A percentile compares a stretch with the other conserved stretches of the same genome.
Evolutionary conservation across 1,140 invertebrate species (phyloP).

Genomic region (Anoplophora glabripennis): DNA sequence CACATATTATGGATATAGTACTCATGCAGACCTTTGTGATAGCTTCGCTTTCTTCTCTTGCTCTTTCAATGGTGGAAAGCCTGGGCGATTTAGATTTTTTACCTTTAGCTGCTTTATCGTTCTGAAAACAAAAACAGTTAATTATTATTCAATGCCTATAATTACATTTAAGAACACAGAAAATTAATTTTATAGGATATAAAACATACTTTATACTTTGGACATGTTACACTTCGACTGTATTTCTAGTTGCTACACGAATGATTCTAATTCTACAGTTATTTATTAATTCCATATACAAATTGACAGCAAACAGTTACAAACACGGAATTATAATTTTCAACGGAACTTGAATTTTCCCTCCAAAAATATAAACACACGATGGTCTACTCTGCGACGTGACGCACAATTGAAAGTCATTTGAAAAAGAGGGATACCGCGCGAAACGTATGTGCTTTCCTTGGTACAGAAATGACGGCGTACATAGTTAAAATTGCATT

Average conservation of each 20-base stretch:
- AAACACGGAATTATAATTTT: constrained; percentile 2
- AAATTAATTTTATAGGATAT: no score
- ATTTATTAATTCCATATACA: no score
- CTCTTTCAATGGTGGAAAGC: constrained; percentile 36
- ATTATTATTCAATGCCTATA: no score
- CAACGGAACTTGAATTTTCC: constrained; percentile 42
- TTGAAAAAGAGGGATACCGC: constrained; percentile 24
- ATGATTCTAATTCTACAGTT: no score
- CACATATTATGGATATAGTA: neutral
- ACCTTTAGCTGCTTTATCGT: constrained; percentile 41
- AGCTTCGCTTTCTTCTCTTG: constrained; percentile 44
- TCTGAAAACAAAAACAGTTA: constrained; percentile 35
- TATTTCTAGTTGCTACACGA: no score
- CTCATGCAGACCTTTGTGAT: constrained; percentile 41
- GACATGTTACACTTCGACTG: no score
- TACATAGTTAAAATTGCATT: constrained; percentile 31
- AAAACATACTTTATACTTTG: no score
- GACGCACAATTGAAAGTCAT: constrained; percentile 22
- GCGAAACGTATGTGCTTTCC: constrained; percentile 30
- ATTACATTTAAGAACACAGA: no score
- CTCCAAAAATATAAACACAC: constrained; percentile 44
- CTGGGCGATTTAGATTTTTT: constrained; percentile 43
- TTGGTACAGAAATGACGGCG: constrained; percentile 25
- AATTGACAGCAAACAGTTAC: neutral
- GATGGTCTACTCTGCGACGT: constrained; percentile 23